Evolutionary conservation across 2,797 vertebrate genomes (phyloP).

Genomic region (Rousettus madagascariensis): DNA sequence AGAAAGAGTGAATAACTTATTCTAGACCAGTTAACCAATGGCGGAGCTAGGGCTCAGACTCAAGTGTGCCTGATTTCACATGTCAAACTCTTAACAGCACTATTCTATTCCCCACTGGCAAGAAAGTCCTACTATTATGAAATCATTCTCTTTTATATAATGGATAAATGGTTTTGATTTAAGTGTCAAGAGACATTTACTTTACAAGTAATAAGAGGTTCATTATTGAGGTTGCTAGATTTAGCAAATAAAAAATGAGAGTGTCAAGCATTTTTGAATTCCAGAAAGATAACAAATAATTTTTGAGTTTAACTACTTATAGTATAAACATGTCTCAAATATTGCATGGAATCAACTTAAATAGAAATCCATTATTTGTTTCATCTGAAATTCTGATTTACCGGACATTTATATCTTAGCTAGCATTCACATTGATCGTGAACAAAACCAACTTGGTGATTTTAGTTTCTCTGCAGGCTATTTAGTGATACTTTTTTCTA

Average conservation of each 20-base stretch:
- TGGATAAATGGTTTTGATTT: background rate
- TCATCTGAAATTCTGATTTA: slow-evolving; percentile 28
- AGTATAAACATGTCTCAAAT: background rate
- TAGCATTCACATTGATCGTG: background rate
- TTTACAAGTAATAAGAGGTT: background rate
- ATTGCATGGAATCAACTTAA: background rate
- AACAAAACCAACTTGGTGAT: background rate
- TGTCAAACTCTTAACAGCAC: background rate
- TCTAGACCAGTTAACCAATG: background rate
- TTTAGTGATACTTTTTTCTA: background rate
- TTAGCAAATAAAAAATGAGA: background rate
- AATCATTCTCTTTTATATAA: background rate
- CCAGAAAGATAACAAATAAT: background rate
- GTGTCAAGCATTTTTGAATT: background rate
- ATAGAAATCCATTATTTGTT: background rate
- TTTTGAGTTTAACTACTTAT: background rate
- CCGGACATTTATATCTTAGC: background rate
- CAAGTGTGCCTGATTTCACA: background rate
- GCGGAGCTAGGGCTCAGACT: background rate
- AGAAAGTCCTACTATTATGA: background rate
- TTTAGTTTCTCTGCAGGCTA: background rate
- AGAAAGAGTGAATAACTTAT: background rate
- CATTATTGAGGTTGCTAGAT: background rate
- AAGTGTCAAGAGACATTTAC: background rate
- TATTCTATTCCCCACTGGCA: background rate